Base-by-base conservation (phyloP, 2,888 invertebrate genomes). In the Drosophila villosipedis region DNA sequence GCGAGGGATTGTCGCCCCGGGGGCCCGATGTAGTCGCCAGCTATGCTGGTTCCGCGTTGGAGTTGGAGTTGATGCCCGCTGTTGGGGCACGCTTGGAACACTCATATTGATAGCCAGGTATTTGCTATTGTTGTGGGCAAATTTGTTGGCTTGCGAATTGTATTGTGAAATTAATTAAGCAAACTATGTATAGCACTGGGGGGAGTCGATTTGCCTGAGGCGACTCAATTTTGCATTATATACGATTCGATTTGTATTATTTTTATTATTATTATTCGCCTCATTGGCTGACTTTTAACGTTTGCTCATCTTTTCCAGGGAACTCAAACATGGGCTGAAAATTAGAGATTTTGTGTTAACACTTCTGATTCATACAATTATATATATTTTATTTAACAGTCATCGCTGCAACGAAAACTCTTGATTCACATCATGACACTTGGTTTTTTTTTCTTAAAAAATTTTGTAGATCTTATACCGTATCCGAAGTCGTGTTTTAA, bases 61-160 rank as follows among this genome's bases (percentile, higher is more conserved):
- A 65, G 68, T 67, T 69, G 61, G 52, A 55, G 50, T 53, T 78
- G 76, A 63, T 78, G 89, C 85, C 89, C 90, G 75, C 89, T 70
- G 85, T 68, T 72, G 92, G 90, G 91, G 84, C 79, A 76, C 68
- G 67, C 76, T 85, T 81, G 83, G 80, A 82, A 89, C 91, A 92
- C 91, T 91, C 91, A 91, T 91, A 77, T 87, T 84, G 80, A 90
- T 78, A 80, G 83, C 71, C 71, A 75, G 68, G 52, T 76, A 71
- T 70, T 70, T 76, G 73, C 68, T 75, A 72, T 88, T 82, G 75
- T 78, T 74, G 55, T 61, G 50, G 50, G 61, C 69, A 73, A 80
- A 77, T 73, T 74, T 60, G 68, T 66, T 70, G 62, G 39, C 63
- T 75, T 37, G 76, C 75, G 67, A 66, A 57, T 79, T 74, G 73